Conservation (phyloP, 2,888 invertebrate species). For the Dolomedes plantarius region DNA sequence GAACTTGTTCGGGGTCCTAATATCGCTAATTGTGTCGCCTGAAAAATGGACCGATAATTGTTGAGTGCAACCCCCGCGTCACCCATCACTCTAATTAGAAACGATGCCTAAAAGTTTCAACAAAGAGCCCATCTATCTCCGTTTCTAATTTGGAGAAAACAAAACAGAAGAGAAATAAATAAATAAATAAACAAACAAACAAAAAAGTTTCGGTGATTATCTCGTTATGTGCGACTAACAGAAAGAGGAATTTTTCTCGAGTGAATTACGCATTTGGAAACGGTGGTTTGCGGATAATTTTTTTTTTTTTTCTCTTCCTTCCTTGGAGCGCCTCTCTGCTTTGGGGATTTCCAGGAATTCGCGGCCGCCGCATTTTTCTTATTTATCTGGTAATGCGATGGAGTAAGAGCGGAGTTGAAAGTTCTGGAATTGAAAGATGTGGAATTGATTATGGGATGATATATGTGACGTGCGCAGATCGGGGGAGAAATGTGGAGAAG, state of each 20-base stretch:
- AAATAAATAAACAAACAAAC: no score
- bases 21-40: not conserved
- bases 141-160: no score
- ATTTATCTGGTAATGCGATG: not conserved
- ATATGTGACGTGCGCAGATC: no score
- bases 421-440: no score
- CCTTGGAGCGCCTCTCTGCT: no score
- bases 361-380: no score
- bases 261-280: not conserved
- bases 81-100: not conserved
- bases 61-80: not conserved
- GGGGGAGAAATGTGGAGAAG: not conserved
- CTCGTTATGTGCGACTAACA: not conserved
- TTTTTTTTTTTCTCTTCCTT: no score
- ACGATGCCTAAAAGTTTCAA: not conserved
- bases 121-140: not conserved
- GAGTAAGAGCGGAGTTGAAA: not conserved
- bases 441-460: no score
- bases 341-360: no score
- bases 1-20: no score
- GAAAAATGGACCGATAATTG: slow-evolving; percentile 4
- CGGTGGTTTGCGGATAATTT: no score
- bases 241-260: not conserved
- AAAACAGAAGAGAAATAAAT: no score
- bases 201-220: not conserved